These are phyloP conservation scores for Ondatra zibethicus DNA, from an alignment of 2,113 vertebrate genomes.

Conservation along the genomic window DNA sequence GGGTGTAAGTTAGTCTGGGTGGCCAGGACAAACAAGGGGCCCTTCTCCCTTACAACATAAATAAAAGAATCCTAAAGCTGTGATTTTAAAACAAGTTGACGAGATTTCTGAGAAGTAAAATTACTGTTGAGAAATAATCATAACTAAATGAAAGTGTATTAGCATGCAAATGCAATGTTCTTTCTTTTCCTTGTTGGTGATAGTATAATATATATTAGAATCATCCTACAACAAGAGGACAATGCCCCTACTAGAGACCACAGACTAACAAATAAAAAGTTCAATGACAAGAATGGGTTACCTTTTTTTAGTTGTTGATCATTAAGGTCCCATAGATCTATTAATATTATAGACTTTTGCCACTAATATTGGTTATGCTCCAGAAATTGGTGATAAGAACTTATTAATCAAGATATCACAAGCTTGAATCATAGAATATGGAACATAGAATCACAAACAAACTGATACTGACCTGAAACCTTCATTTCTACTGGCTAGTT, in stretches of 20 bases:
- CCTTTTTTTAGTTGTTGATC: background rate
- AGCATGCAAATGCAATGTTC: background rate
- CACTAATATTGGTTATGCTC: background rate
- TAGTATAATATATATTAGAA: background rate
- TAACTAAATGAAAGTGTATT: background rate
- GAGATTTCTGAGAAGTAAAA: background rate
- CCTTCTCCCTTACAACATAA: too few relatives aligned
- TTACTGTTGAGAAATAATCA: slow-evolving; percentile 24
- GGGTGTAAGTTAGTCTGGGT: too few relatives aligned
- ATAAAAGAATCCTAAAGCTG: background rate
- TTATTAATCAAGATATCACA: background rate
- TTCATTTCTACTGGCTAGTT: background rate
- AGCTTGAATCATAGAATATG: background rate
- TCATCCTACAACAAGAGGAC: background rate
- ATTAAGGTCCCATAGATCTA: background rate
- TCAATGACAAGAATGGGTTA: background rate
- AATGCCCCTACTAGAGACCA: background rate
- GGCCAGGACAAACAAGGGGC: too few relatives aligned
- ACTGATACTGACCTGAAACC: background rate
- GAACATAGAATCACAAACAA: background rate
- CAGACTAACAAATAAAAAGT: background rate
- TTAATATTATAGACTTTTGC: background rate
- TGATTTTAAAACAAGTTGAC: slow-evolving; percentile 28
- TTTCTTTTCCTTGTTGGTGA: background rate
- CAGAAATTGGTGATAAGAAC: background rate